Evolutionary conservation across 2,888 invertebrate species (phyloP).

Genomic region (Chloroclystis v-ata): DNA sequence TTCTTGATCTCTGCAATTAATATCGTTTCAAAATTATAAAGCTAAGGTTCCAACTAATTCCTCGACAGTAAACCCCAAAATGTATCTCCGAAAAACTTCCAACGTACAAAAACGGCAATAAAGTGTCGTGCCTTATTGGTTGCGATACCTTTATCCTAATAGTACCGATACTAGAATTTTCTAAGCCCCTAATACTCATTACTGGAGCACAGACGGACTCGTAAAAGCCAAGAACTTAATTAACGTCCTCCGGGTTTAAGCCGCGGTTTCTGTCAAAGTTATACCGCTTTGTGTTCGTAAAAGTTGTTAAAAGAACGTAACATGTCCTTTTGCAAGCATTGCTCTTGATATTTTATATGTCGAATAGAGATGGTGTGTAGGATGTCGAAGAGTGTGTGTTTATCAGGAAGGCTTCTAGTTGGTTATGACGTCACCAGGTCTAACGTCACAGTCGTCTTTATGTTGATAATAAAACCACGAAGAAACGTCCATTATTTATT

Average conservation of each 20-base stretch:
- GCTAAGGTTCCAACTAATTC: neutral
- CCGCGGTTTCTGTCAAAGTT: neutral
- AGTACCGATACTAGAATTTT: constrained; percentile 26
- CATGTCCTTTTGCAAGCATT: no score
- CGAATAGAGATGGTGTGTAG: no score
- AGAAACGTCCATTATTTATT: no score
- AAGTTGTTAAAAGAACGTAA: no score
- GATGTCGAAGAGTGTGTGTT: no score
- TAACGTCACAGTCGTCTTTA: no score
- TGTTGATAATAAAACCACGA: no score
- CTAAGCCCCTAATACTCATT: constrained; percentile 47
- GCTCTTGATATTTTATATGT: no score
- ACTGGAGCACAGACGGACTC: constrained; percentile 49
- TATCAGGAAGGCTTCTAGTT: no score
- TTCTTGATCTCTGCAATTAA: no score
- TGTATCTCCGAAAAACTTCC: constrained; percentile 4
- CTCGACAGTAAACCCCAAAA: neutral
- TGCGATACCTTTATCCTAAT: constrained; percentile 13
- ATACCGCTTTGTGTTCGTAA: neutral
- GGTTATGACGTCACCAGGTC: no score
- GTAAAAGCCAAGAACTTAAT: constrained; percentile 70
- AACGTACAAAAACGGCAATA: constrained; percentile 3
- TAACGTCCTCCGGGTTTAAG: constrained; percentile 43
- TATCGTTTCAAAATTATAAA: neutral
- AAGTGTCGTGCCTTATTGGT: constrained; percentile 9